Conservation (phyloP, 2,797 vertebrate genomes). For the Crax fasciolata region DNA sequence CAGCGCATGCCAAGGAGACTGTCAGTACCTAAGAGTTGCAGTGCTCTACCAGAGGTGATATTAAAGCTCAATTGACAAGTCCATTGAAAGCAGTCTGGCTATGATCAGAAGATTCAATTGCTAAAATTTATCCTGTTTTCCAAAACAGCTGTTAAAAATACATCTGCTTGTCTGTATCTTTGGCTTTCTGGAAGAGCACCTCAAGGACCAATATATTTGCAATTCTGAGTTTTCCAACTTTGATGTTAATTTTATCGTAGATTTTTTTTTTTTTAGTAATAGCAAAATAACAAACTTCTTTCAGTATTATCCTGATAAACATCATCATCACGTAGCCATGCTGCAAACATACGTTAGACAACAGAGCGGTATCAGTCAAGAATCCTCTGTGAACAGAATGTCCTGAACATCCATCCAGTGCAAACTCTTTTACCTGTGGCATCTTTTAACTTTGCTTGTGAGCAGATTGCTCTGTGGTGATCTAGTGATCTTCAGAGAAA, state of each 20-base stretch:
- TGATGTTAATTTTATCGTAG: neutral
- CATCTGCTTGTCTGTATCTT: accelerated
- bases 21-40: neutral
- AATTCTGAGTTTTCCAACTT: neutral
- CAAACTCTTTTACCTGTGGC: slow-evolving; percentile 31
- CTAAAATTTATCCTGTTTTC: neutral
- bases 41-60: neutral
- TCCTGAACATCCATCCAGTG: neutral
- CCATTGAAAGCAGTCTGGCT: neutral
- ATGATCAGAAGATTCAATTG: neutral
- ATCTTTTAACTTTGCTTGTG: slow-evolving; percentile 35
- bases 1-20: neutral
- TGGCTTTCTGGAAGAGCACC: neutral
- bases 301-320: neutral
- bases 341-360: neutral
- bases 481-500: slow-evolving; percentile 58
- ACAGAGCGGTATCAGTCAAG: neutral
- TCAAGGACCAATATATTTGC: neutral
- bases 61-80: neutral
- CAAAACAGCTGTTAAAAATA: neutral
- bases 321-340: neutral
- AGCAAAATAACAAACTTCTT: neutral
- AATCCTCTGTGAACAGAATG: neutral
- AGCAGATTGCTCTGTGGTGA: neutral
- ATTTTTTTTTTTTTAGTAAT: neutral